Evolutionary conservation across 2,113 vertebrate genomes (phyloP), one percentile per base, ranked within the genome.

Genomic region (Rhea pennata): DNA sequence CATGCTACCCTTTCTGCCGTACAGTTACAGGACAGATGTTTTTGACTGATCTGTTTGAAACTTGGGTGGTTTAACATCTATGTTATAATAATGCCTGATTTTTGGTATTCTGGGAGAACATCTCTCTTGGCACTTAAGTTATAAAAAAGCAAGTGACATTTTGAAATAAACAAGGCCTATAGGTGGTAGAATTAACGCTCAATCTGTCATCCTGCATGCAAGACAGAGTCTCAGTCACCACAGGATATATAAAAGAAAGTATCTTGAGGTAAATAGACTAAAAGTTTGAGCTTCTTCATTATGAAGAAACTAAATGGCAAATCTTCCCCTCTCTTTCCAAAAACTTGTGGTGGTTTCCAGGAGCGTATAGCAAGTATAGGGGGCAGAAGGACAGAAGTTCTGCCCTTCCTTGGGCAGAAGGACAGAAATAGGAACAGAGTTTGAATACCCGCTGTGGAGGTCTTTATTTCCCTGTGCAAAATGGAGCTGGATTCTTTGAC

Each of bases 151-250:
- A 97, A 84, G 89, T 94, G 92, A 90, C 87, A 90, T 95, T 97
- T 96, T 91, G 92, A 95, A 96, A 97, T 88, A 95, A 95, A 93
- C 81, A 96, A 86, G 71, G 65, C 82, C 93, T 96, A 96, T 91
- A 96, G 91, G 95, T 97, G 95, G 93, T 93, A 95, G 87, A 95
- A 95, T 97, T 96, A 96, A 83, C 84, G 91, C 93, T 95, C 95
- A 89, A 77, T 96, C 84, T 96, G 95, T 96, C 94, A 95, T 81
- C 87, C 64, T 86, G 72, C 46, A 65, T 67, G 75, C 59, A 72
- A 91, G 54, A 46, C 75, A 95, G n/a, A 89, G 48, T n/a, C 56
- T 72, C 51, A 90, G 75, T 15, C 75, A 92, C 22, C 42, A 78
- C 78, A 84, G 58, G 56, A 91, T 78, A 84, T 23, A 83, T 81